Evolutionary conservation across 2,888 invertebrate genomes (phyloP).

Genomic region (Drymonia ruficornis): DNA sequence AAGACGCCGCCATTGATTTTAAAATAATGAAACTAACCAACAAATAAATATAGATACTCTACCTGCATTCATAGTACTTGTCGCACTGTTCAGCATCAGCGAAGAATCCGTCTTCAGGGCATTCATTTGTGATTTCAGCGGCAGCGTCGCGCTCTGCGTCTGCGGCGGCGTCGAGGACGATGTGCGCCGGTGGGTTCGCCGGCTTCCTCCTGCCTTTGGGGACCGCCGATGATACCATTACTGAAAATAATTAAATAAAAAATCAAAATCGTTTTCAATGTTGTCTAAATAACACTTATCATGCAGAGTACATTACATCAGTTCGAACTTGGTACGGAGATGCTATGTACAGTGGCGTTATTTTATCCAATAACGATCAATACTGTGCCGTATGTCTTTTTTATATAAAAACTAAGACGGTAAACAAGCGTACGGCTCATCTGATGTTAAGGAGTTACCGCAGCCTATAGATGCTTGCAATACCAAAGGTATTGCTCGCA

Average conservation of each 20-base stretch:
- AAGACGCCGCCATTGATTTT: too few species aligned
- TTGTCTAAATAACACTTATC: background rate
- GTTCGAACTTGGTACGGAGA: too few species aligned
- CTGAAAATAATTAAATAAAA: slow-evolving; percentile 41
- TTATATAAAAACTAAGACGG: too few species aligned
- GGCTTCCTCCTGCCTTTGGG: slow-evolving; percentile 65
- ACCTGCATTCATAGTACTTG: slow-evolving; percentile 93
- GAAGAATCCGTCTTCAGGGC: slow-evolving; percentile 94
- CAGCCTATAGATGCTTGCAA: too few species aligned
- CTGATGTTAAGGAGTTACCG: too few species aligned
- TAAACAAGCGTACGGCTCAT: too few species aligned
- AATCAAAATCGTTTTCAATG: background rate
- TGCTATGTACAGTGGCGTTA: too few species aligned
- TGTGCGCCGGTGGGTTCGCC: slow-evolving; percentile 60
- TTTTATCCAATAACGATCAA: too few species aligned
- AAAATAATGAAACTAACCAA: too few species aligned
- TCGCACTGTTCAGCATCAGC: slow-evolving; percentile 95
- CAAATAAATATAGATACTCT: slow-evolving; percentile 34
- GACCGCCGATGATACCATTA: slow-evolving; percentile 65
- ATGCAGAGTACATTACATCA: too few species aligned
- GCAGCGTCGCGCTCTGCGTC: slow-evolving; percentile 48
- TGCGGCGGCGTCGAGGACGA: slow-evolving; percentile 43
- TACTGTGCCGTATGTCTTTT: too few species aligned
- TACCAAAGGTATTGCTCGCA: too few species aligned
- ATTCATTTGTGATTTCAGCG: slow-evolving; percentile 86